Conservation (phyloP, 2,888 invertebrate species). For the Trichogramma evanescens region DNA sequence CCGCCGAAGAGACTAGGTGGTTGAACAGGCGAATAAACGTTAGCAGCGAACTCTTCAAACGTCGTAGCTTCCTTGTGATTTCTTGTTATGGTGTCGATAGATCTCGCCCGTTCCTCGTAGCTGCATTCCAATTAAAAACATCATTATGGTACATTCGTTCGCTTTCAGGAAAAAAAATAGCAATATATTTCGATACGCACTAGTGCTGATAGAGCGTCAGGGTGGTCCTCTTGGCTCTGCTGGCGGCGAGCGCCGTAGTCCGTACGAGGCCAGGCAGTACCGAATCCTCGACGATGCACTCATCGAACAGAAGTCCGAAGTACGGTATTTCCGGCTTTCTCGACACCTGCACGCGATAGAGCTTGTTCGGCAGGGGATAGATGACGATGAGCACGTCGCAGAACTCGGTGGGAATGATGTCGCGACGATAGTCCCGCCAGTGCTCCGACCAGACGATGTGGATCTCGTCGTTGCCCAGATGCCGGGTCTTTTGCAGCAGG, state of each 20-base stretch:
- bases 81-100: conserved; percentile 75
- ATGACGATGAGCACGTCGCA: conserved; percentile 96
- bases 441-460: conserved; percentile 99
- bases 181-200: conserved; percentile 51
- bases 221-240: conserved; percentile 82
- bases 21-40: conserved; percentile 63
- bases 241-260: conserved; percentile 85
- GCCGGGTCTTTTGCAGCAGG: conserved; percentile 84
- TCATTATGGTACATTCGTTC: neutral
- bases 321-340: conserved; percentile 64
- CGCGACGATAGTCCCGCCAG: conserved; percentile 86
- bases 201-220: conserved; percentile 86
- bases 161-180: neutral
- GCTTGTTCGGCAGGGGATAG: conserved; percentile 81
- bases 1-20: conserved; percentile 51
- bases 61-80: conserved; percentile 82
- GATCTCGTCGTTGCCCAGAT: conserved; percentile 96
- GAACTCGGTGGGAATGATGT: conserved; percentile 97
- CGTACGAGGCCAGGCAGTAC: conserved; percentile 79
- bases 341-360: conserved; percentile 82
- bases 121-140: conserved; percentile 47
- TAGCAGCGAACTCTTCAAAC: conserved; percentile 80
- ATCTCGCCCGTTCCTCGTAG: conserved; percentile 83
- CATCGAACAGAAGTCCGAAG: conserved; percentile 94
- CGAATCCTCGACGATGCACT: conserved; percentile 69